These are phyloP conservation scores for Amitus sp. DNA, from an alignment of 2,888 invertebrate species.

Conservation along the genomic window DNA sequence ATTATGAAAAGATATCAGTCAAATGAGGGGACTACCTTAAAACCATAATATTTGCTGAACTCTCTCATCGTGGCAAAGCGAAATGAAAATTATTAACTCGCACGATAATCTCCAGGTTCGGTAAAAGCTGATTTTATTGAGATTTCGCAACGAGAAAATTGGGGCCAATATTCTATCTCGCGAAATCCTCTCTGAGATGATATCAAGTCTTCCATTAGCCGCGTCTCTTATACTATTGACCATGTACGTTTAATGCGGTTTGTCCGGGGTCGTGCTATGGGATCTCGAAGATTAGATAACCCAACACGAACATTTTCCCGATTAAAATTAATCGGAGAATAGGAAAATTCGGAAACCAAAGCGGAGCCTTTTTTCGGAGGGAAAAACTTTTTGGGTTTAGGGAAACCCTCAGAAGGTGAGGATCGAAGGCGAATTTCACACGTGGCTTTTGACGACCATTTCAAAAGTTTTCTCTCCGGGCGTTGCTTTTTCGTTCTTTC, in stretches of 20 bases:
- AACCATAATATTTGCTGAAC: too few species aligned
- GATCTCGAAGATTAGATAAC: background rate
- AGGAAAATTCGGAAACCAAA: background rate
- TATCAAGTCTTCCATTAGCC: constrained; percentile 4
- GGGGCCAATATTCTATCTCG: background rate
- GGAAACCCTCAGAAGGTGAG: background rate
- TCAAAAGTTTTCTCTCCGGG: background rate
- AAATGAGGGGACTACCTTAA: too few species aligned
- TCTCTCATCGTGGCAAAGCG: too few species aligned
- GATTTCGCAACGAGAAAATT: background rate
- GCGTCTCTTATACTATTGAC: background rate
- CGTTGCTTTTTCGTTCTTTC: constrained; percentile 2
- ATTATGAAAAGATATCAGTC: too few species aligned
- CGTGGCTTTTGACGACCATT: background rate
- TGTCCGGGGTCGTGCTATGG: background rate
- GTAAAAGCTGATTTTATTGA: background rate
- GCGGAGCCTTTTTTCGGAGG: background rate
- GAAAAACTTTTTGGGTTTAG: too few species aligned
- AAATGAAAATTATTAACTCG: too few species aligned
- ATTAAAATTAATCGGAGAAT: too few species aligned
- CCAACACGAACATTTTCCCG: too few species aligned
- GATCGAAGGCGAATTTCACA: background rate
- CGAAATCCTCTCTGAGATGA: constrained; percentile 2
- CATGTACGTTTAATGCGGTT: constrained; percentile 2
- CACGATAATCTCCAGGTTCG: background rate